Base-by-base conservation (phyloP, 2,888 invertebrate species). In the Tolmerus cingulatus region DNA sequence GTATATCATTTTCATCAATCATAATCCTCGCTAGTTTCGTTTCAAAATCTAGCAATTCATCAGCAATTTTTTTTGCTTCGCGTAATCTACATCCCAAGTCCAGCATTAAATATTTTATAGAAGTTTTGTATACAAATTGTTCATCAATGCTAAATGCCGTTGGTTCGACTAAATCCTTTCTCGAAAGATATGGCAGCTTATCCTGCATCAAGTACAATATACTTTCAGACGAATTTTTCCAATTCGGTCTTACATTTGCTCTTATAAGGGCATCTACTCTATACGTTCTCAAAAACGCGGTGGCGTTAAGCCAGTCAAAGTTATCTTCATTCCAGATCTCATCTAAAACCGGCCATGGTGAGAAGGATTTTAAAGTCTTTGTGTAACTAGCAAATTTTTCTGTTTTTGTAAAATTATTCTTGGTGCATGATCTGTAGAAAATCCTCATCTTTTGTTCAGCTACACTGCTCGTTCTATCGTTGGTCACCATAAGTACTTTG, bases 41-140 rank as follows among this genome's bases (percentile, higher is more conserved):
- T 86, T 86, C 86, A 55, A 86, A 77, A 46, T 86, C 76, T 23
- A 74, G 0, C 0, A 86, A 34, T 77, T 86, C 51, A 5, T 76
- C 51, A 14, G 77, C 19, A 19, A 86, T 55, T 30, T 19, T 12
- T 27, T 34, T 86, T 12, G 77, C 86, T 77, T 37, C 9, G 4
- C 30, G 27, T 55, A 55, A 37, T 30, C 19, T 51, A 19, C 76
- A 74, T 30, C 86, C 86, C 34, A 86, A n/a, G 34, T 86, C 86
- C n/a, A 86, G 12, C 51, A 86, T 51, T 14, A 86, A 0, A 77
- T 86, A 76, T 23, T 86, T 86, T 34, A 86, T 86, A 8, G 76
- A 76, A 12, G 19, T 46, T 19, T 86, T 76, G 30, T 77, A 86
- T 9, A 86, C 34, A 19, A 77, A 86, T 27, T 84, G 37, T 12